A percentile compares a stretch with the other conserved stretches of the same genome.
phyloP scores from a whole-genome alignment of 1,140 invertebrate genomes.

The Danaus melanippus region DNA sequence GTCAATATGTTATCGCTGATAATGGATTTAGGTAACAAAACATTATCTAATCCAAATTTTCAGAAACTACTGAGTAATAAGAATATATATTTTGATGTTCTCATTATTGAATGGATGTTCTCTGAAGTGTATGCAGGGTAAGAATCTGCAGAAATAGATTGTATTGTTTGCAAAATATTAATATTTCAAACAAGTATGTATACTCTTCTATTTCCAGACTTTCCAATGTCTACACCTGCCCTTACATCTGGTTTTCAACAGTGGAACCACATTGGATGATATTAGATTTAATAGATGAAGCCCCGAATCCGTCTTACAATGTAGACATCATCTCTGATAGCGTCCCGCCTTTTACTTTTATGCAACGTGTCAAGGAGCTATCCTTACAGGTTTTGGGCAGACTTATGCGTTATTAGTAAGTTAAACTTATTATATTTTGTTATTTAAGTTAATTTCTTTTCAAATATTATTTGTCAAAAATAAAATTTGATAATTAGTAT shows the following conservation, averaged over 20 bases:
- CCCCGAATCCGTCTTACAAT: constrained; percentile 19
- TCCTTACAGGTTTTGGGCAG: constrained; percentile 3
- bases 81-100: constrained; percentile 19
- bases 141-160: background rate
- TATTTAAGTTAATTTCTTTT: no score
- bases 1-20: constrained; percentile 3
- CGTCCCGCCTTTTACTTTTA: constrained; percentile 15
- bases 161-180: background rate
- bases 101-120: constrained; percentile 27
- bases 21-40: constrained; percentile 7
- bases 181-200: background rate
- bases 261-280: constrained; percentile 23
- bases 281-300: constrained; percentile 20
- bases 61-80: constrained; percentile 14
- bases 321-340: constrained; percentile 4
- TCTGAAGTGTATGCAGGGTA: constrained; percentile 23
- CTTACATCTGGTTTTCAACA: constrained; percentile 27
- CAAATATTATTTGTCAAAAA: no score
- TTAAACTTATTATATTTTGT: background rate
- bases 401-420: constrained; percentile 13
- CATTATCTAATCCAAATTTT: constrained; percentile 9
- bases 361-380: constrained; percentile 11
- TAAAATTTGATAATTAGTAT: no score
- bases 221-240: constrained; percentile 21
- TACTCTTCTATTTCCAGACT: constrained; percentile 2